Conservation (phyloP, 1,140 invertebrate species). For the Rhyzopertha dominica region DNA sequence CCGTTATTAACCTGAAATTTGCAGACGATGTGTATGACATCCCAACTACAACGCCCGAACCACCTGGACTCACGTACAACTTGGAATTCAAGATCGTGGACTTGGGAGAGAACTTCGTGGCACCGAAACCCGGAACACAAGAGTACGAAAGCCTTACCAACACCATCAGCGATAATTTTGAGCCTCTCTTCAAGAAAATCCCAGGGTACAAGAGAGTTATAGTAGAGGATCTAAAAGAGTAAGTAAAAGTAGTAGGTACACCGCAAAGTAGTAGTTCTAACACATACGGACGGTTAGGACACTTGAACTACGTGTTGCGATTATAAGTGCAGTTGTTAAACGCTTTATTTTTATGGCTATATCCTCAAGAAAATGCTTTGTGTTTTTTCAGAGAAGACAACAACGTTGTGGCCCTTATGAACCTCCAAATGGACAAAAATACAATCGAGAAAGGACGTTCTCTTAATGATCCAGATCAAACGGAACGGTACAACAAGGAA, state of each 20-base stretch:
- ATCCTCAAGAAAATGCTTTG: slow-evolving; percentile 3
- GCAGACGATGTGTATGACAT: slow-evolving; percentile 51
- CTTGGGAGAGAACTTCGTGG: slow-evolving; percentile 68
- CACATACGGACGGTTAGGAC: too few species aligned
- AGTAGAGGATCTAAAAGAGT: slow-evolving; percentile 70
- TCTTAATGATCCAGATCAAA: slow-evolving; percentile 45
- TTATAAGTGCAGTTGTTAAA: neutral
- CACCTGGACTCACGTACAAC: slow-evolving; percentile 62
- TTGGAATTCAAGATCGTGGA: slow-evolving; percentile 70
- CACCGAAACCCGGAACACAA: slow-evolving; percentile 60
- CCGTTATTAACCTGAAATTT: slow-evolving; percentile 10
- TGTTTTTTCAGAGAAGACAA: slow-evolving; percentile 49
- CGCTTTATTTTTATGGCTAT: neutral
- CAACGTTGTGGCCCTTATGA: slow-evolving; percentile 60
- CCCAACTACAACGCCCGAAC: slow-evolving; percentile 55
- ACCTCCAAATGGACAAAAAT: slow-evolving; percentile 62
- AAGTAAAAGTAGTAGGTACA: too few species aligned
- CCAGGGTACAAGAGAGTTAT: slow-evolving; percentile 68
- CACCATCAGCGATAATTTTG: slow-evolving; percentile 61
- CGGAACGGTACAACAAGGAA: slow-evolving; percentile 46
- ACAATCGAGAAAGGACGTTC: slow-evolving; percentile 54
- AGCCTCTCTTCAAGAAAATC: slow-evolving; percentile 55
- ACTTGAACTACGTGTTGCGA: neutral
- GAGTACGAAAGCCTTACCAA: slow-evolving; percentile 71
- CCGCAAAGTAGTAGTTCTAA: too few species aligned